Conservation (phyloP, 2,113 vertebrate species). For the Beaufortia kweichowensis region DNA sequence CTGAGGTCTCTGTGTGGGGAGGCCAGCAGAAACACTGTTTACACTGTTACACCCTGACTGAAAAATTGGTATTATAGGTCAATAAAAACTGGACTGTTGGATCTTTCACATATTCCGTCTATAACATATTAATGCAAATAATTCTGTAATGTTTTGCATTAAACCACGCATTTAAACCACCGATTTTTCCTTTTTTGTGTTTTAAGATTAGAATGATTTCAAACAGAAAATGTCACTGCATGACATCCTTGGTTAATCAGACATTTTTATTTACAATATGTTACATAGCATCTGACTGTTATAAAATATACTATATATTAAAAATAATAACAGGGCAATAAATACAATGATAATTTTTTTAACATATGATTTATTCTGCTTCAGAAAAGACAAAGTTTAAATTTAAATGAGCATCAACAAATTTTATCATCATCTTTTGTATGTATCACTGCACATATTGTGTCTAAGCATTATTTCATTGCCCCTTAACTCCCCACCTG, state of each 20-base stretch:
- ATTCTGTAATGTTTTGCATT: background rate
- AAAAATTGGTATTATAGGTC: conserved; percentile 7
- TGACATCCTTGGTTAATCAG: too few relatives aligned
- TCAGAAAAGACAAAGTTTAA: background rate
- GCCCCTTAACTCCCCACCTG: background rate
- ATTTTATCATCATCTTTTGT: background rate
- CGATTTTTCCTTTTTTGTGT: background rate
- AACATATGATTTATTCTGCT: background rate
- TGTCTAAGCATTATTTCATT: background rate
- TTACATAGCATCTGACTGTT: background rate
- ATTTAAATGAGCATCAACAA: background rate
- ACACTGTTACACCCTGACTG: conserved; percentile 39
- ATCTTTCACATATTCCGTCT: background rate
- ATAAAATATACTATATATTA: background rate
- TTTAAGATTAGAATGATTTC: background rate
- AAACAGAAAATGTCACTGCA: too few relatives aligned
- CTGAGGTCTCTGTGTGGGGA: conserved; percentile 28
- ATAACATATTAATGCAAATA: background rate
- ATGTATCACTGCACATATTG: background rate
- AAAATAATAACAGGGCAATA: background rate
- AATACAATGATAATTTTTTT: background rate
- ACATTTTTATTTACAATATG: background rate
- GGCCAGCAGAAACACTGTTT: conserved; percentile 25
- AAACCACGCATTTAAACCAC: background rate
- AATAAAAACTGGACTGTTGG: background rate